Conservation (phyloP, 2,113 vertebrate species). For the Gavia stellata region DNA sequence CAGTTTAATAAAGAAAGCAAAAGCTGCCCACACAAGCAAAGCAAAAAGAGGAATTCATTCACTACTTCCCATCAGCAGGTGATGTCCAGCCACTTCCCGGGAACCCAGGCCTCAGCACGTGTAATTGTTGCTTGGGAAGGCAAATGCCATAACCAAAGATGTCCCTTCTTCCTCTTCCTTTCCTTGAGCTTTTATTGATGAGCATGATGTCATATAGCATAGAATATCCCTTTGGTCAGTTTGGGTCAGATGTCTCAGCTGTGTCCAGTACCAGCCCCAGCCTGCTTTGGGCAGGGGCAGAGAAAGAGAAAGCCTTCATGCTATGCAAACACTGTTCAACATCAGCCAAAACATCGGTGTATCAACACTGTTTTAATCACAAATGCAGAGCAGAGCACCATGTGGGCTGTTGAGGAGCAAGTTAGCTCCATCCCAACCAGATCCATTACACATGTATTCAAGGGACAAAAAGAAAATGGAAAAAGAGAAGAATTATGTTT, state of each 20-base stretch:
- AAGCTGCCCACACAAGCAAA: neutral
- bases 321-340: neutral
- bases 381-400: neutral
- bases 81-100: neutral
- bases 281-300: neutral
- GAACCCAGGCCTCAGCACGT: fast-evolving
- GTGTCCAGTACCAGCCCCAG: neutral
- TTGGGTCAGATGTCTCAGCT: neutral
- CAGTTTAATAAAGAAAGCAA: neutral
- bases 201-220: neutral
- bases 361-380: neutral
- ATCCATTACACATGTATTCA: neutral
- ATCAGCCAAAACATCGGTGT: neutral
- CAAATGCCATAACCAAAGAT: neutral
- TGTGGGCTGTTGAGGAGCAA: neutral
- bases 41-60: neutral
- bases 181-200: neutral
- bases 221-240: neutral
- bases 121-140: neutral
- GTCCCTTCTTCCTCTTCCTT: neutral
- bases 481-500: neutral
- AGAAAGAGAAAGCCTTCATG: neutral
- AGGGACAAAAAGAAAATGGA: neutral
- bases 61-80: neutral
- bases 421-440: neutral